Conservation (phyloP, 1,140 invertebrate species). For the Helicorthomorpha holstii region DNA sequence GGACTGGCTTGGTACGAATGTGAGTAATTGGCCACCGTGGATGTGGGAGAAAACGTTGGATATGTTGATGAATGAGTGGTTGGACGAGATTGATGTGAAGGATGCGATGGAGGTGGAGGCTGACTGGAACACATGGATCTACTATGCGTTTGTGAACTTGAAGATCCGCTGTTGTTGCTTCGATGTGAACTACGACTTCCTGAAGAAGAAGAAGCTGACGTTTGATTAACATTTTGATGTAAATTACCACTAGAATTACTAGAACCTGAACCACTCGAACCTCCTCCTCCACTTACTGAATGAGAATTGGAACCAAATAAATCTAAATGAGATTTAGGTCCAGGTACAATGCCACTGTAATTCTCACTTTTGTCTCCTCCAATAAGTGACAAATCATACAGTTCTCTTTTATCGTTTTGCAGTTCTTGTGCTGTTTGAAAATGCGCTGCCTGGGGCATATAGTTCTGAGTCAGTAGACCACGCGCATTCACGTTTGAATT, state of each 20-base stretch:
- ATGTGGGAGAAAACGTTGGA: neutral
- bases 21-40: neutral
- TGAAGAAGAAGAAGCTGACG: too few species aligned
- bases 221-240: neutral
- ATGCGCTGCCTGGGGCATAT: neutral
- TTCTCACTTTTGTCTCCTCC: neutral
- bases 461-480: neutral
- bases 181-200: neutral
- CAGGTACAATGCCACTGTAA: neutral
- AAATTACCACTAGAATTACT: neutral
- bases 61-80: neutral
- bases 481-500: neutral
- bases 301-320: neutral
- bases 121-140: neutral
- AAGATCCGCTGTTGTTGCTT: too few species aligned
- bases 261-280: neutral
- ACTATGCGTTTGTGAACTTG: neutral
- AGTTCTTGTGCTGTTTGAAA: neutral
- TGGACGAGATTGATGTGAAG: too few species aligned
- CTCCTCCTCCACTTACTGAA: neutral
- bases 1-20: constrained; percentile 1
- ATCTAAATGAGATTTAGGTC: neutral
- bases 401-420: neutral
- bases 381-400: neutral
- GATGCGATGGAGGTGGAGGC: too few species aligned